phyloP scores from a whole-genome alignment of 2,888 invertebrate species.

The Palloptera scutellata region DNA sequence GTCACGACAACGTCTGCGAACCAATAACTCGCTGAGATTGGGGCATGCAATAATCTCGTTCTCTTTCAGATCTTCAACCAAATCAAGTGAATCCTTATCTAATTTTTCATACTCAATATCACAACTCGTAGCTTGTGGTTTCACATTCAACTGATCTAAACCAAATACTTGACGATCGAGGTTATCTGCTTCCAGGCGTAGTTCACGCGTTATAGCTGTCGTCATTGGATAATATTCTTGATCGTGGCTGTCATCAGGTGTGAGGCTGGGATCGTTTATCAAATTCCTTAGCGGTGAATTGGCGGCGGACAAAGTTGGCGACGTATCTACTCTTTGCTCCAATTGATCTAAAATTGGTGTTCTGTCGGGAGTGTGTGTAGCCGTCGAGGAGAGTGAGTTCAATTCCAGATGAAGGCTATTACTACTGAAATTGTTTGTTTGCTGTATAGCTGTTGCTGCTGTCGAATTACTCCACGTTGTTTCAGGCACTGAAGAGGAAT shows the following conservation, averaged over 20 bases:
- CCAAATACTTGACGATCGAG: slow-evolving; percentile 86
- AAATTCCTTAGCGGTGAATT: slow-evolving; percentile 15
- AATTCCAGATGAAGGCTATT: slow-evolving; percentile 55
- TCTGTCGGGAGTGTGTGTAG: slow-evolving; percentile 40
- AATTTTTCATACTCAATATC: slow-evolving; percentile 61
- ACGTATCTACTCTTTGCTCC: slow-evolving; percentile 25
- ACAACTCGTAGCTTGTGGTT: slow-evolving; percentile 33
- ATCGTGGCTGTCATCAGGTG: slow-evolving; percentile 82
- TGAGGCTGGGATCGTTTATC: slow-evolving; percentile 65
- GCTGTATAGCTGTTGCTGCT: slow-evolving; percentile 59
- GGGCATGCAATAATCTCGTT: slow-evolving; percentile 60
- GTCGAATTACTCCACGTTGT: slow-evolving; percentile 59
- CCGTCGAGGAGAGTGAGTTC: slow-evolving; percentile 43
- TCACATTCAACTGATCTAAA: slow-evolving; percentile 46
- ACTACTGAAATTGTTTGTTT: slow-evolving; percentile 52
- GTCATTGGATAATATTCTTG: slow-evolving; percentile 88
- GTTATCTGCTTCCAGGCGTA: slow-evolving; percentile 82
- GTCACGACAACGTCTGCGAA: slow-evolving; percentile 52
- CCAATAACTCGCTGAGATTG: slow-evolving; percentile 55
- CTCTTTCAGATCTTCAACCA: slow-evolving; percentile 59
- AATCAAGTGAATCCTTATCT: slow-evolving; percentile 62
- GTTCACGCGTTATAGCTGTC: slow-evolving; percentile 84
- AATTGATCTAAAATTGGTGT: slow-evolving; percentile 36
- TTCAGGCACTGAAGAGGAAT: slow-evolving; percentile 63
- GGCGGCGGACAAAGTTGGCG: slow-evolving; percentile 51